phyloP scores from a whole-genome alignment of 2,113 vertebrate species.

The Cichladusa arquata region DNA sequence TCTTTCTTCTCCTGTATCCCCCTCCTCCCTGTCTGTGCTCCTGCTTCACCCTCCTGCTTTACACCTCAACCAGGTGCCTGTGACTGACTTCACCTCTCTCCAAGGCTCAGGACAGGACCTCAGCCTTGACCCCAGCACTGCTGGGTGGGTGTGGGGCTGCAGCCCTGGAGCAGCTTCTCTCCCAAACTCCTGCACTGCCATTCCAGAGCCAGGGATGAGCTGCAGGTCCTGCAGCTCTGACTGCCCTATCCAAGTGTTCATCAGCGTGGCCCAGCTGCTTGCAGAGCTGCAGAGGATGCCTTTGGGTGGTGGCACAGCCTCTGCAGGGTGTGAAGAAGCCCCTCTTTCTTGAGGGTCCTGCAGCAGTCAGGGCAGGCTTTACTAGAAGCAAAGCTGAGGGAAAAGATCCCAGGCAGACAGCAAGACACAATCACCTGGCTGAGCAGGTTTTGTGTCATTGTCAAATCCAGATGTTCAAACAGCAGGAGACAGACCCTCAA shows the following conservation, averaged over 20 bases:
- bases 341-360: not conserved
- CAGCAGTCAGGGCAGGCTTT: not conserved
- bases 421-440: not conserved
- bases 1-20: not conserved
- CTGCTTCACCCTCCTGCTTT: not conserved
- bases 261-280: accelerated
- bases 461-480: not conserved
- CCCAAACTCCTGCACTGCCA: not conserved
- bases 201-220: not conserved
- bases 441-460: not conserved
- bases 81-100: not conserved
- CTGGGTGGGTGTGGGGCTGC: not conserved
- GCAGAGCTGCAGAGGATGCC: not conserved
- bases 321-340: not conserved
- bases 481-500: not conserved
- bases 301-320: not conserved
- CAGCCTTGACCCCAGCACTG: accelerated
- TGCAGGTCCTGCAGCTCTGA: not conserved
- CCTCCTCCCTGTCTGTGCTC: not conserved
- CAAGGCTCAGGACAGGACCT: not conserved
- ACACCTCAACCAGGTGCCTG: accelerated
- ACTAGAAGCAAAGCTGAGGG: not conserved
- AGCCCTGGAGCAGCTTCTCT: not conserved
- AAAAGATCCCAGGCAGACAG: not conserved
- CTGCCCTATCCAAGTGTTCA: not conserved